Percentiles rank a stretch among this genome's conserved stretches.
Evolutionary conservation across 2,797 vertebrate genomes (phyloP).

Genomic region (Peromyscus nudipes): DNA sequence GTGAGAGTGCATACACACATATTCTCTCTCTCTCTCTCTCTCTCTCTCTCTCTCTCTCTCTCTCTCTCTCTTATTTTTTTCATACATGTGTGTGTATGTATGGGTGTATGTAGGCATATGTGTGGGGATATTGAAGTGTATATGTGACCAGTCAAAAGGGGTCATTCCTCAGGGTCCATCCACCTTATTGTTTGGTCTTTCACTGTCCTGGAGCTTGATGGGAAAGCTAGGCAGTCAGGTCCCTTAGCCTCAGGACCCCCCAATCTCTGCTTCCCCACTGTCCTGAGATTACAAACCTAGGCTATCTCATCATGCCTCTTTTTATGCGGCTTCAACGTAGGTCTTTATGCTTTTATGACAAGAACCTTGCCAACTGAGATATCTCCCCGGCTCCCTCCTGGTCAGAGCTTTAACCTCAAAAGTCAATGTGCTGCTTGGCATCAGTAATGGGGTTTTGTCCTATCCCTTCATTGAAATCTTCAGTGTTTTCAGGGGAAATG

Average conservation of each 20-base stretch:
- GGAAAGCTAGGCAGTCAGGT: neutral
- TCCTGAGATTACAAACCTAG: neutral
- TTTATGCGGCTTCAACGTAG: neutral
- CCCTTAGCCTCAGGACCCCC: neutral
- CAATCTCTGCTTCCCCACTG: neutral
- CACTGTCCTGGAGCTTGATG: neutral
- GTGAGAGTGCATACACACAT: slow-evolving; percentile 85
- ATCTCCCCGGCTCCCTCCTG: neutral
- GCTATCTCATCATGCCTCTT: neutral
- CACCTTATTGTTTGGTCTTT: neutral
- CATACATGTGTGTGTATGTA: too few relatives aligned
- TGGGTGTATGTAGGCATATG: neutral
- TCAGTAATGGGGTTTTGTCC: slow-evolving; percentile 22
- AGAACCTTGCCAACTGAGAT: neutral
- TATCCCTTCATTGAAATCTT: slow-evolving; percentile 46
- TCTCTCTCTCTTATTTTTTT: too few relatives aligned
- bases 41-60: too few relatives aligned
- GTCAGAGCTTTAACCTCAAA: slow-evolving; percentile 22
- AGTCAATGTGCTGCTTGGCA: slow-evolving; percentile 52
- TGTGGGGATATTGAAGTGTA: neutral
- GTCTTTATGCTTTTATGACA: neutral
- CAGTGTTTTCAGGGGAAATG: slow-evolving; percentile 24
- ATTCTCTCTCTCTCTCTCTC: too few relatives aligned
- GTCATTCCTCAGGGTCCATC: neutral
- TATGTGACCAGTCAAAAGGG: neutral